These are phyloP conservation scores for Urocitellus parryii DNA, from an alignment of 2,113 vertebrate species.

Conservation along the genomic window DNA sequence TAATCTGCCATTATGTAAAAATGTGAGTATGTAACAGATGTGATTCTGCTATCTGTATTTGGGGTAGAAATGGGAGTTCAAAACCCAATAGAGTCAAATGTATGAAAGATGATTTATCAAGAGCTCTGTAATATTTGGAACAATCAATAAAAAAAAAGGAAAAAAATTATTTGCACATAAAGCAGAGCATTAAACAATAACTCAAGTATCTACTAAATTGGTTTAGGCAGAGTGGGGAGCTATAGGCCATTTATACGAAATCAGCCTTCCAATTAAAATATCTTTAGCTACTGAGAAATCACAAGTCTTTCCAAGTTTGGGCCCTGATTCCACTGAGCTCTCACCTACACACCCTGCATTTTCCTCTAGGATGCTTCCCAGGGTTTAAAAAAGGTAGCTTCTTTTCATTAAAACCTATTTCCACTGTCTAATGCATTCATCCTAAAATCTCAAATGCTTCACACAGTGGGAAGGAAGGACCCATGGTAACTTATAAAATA, in stretches of 20 bases:
- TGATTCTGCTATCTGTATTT: no score
- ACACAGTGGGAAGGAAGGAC: background rate
- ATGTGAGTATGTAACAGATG: no score
- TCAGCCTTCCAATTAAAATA: background rate
- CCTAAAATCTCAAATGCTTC: background rate
- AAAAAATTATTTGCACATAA: background rate
- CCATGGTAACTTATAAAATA: background rate
- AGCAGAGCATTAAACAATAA: slow-evolving; percentile 33
- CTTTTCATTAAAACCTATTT: slow-evolving; percentile 7
- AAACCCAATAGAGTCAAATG: no score
- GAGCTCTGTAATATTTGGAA: no score
- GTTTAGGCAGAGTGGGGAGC: slow-evolving; percentile 14
- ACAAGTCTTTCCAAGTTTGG: background rate
- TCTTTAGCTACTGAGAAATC: background rate
- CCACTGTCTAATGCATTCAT: background rate
- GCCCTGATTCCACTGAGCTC: background rate
- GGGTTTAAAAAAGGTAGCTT: background rate
- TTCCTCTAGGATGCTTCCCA: background rate
- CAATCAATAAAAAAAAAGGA: no score
- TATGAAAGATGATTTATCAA: no score
- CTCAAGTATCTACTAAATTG: slow-evolving; percentile 44
- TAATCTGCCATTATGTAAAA: no score
- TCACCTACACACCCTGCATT: background rate
- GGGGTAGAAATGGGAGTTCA: no score
- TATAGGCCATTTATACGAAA: slow-evolving; percentile 11